Base-by-base conservation (phyloP, 92 coral and sea anemone genomes). In the Palythoa heliodiscus region DNA sequence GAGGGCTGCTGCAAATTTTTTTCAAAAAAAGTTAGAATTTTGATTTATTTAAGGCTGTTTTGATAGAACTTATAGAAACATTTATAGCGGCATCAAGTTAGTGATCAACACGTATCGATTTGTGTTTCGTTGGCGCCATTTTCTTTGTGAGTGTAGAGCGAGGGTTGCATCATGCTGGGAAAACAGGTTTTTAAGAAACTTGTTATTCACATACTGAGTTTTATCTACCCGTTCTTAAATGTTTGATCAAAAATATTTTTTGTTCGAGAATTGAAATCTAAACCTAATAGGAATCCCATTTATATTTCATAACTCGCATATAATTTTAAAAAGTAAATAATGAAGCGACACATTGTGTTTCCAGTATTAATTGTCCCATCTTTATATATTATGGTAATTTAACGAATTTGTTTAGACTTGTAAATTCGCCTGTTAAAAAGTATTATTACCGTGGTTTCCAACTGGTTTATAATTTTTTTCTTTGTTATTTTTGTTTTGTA, bases 361-460 rank as follows among this genome's bases (percentile, higher is more conserved):
- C 8, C 22, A 5, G 11, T 6, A n/a, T n/a, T 14, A 17, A 9
- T 19, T n/a, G 20, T 5, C 22, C 23, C 11, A 12, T 22, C 22
- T 63, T 63, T 61, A 61, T 61, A 7, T n/a, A n/a, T n/a, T n/a
- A n/a, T 61, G 35, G 69, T 63, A 63, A n/a, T 63, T 63, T 63
- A 63, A 9, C 7, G 25, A 23, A 10, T 19, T 63, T 63, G 5
- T 63, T 35, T 20, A 63, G 23, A 9, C 69, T n/a, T n/a, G 35
- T 20, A 17, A 63, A 63, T n/a, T 63, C 25, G 50, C 50, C 0
- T 3, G 50, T 43, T 43, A 43, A 43, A 43, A 0, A 43, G 50
- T 43, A 43, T 43, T 43, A 43, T 43, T 43, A 43, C 50, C 50
- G 69, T 63, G 29, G 20, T 63, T 12, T 63, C 20, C 5, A 11